Conservation (phyloP, 2,888 invertebrate genomes). For the Synergus laeviventris region DNA sequence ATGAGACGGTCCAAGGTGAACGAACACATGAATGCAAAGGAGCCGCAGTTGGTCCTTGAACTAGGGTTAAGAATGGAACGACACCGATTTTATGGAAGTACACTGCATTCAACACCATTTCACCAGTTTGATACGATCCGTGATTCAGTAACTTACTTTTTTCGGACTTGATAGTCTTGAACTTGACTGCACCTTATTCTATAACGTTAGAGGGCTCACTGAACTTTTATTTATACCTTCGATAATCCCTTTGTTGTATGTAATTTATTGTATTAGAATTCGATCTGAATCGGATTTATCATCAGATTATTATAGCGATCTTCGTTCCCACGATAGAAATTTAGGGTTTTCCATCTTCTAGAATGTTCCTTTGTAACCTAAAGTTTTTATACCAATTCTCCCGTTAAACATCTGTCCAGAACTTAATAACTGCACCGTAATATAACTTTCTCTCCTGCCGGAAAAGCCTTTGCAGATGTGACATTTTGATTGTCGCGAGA, state of each 20-base stretch:
- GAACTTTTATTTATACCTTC: neutral
- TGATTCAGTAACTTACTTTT: slow-evolving; percentile 7
- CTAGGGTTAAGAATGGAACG: slow-evolving; percentile 39
- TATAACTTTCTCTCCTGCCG: no score
- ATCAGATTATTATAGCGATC: neutral
- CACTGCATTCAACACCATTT: slow-evolving; percentile 3
- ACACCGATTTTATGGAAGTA: slow-evolving; percentile 26
- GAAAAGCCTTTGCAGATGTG: no score
- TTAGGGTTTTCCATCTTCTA: no score
- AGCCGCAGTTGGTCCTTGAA: slow-evolving; percentile 30
- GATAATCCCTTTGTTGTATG: neutral
- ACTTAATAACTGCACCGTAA: no score
- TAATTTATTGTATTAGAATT: neutral
- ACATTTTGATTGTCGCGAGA: no score
- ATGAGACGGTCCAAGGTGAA: slow-evolving; percentile 35
- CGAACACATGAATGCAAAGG: slow-evolving; percentile 23
- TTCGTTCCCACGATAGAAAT: no score
- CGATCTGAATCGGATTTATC: neutral
- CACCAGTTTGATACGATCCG: slow-evolving; percentile 1
- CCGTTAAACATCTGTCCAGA: no score
- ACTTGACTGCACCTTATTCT: slow-evolving; percentile 4
- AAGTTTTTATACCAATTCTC: no score
- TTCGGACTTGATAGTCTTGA: slow-evolving; percentile 1
- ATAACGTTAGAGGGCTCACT: neutral
- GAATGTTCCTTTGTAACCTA: no score